These are phyloP conservation scores for Gadus chalcogrammus DNA, from an alignment of 2,113 vertebrate species.

Conservation along the genomic window DNA sequence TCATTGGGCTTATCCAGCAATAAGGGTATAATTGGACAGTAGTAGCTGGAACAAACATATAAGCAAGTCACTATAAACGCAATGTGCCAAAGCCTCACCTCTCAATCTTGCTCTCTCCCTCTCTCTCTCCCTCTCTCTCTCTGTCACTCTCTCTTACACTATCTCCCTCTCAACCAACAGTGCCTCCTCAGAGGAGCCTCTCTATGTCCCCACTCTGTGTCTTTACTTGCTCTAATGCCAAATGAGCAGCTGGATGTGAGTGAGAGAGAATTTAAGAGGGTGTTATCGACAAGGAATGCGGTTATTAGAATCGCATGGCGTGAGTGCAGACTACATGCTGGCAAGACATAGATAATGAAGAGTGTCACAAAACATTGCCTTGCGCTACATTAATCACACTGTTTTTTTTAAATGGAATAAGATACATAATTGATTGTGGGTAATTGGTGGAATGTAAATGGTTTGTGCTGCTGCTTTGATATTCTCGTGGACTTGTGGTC, in stretches of 20 bases:
- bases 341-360: conserved; percentile 6
- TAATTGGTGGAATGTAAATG: no score
- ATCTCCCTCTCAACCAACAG: conserved; percentile 22
- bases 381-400: no score
- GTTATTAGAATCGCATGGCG: conserved; percentile 34
- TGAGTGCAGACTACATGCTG: conserved; percentile 15
- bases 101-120: conserved; percentile 10
- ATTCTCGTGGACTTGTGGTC: no score
- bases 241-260: conserved; percentile 65
- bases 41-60: conserved; percentile 36
- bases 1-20: conserved; percentile 16
- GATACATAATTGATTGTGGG: no score
- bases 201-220: conserved; percentile 56
- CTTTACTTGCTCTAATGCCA: conserved; percentile 59
- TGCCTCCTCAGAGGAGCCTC: conserved; percentile 51
- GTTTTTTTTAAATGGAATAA: no score
- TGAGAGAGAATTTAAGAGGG: conserved; percentile 6
- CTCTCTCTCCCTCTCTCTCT: conserved; percentile 13
- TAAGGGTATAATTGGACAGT: conserved; percentile 36
- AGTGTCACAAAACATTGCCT: no score
- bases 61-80: conserved; percentile 5
- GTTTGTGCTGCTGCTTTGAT: no score
- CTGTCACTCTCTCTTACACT: not conserved
- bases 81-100: conserved; percentile 45
- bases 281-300: conserved; percentile 35